phyloP scores from a whole-genome alignment of 2,797 vertebrate genomes.

The Pitangus sulphuratus region DNA sequence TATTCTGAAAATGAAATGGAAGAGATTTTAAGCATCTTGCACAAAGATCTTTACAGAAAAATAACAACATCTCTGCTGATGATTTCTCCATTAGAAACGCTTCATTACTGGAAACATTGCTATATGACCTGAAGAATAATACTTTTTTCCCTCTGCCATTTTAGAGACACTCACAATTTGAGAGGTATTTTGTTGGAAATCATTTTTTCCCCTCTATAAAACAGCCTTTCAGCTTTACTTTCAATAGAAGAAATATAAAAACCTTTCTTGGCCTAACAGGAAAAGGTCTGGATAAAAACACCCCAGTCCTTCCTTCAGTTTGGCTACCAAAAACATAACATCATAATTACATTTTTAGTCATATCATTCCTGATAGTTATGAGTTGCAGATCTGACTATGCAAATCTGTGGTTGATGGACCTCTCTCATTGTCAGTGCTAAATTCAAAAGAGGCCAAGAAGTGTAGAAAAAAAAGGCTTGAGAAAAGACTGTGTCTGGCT shows the following conservation, averaged over 20 bases:
- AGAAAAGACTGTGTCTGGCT: background rate
- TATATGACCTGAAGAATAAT: conserved; percentile 42
- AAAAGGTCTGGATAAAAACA: background rate
- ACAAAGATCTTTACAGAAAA: conserved; percentile 17
- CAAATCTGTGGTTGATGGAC: background rate
- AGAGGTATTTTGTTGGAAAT: conserved; percentile 4
- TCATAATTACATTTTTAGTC: background rate
- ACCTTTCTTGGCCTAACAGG: background rate
- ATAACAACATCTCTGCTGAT: conserved; percentile 1
- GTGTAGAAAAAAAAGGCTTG: background rate
- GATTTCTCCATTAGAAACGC: conserved; percentile 45
- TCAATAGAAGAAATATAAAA: background rate
- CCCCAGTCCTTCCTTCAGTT: background rate
- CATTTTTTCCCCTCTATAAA: background rate
- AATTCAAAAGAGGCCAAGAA: background rate
- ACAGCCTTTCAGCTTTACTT: background rate
- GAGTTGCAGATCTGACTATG: background rate
- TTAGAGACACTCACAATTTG: background rate
- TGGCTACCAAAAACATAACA: background rate
- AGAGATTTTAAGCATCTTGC: conserved; percentile 35
- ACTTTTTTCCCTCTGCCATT: background rate
- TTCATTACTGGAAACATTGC: conserved; percentile 47
- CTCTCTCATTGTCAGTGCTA: background rate
- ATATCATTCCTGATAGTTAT: background rate
- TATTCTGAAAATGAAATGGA: conserved; percentile 35